These are phyloP conservation scores for Cisticola juncidis DNA, from an alignment of 2,113 vertebrate species.

Conservation along the genomic window DNA sequence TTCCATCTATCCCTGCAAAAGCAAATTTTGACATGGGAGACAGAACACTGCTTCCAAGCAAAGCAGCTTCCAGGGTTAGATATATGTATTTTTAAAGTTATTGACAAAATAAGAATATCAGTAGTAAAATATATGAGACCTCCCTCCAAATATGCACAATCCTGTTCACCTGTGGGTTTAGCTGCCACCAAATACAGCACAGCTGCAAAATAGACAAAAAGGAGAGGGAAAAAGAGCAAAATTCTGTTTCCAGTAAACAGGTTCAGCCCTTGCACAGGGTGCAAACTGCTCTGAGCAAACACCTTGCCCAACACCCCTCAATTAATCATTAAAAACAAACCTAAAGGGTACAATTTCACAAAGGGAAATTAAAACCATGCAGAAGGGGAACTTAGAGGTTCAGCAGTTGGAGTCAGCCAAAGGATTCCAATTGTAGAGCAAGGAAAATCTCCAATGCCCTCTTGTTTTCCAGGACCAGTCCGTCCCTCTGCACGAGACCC, in stretches of 20 bases:
- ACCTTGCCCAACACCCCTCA: neutral
- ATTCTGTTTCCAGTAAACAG: neutral
- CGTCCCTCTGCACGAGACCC: neutral
- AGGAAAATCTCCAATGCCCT: neutral
- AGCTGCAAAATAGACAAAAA: neutral
- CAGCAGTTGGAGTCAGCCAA: neutral
- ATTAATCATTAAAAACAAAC: conserved; percentile 15
- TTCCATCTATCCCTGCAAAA: neutral
- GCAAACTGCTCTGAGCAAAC: neutral
- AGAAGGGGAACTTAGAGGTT: neutral
- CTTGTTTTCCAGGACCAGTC: neutral
- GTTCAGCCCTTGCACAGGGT: neutral
- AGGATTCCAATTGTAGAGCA: accelerated
- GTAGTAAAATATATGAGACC: accelerated
- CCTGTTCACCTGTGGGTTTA: accelerated
- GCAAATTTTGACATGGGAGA: neutral
- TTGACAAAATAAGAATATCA: neutral
- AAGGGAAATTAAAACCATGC: neutral
- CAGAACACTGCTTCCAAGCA: neutral
- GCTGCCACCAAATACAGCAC: neutral
- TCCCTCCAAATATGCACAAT: neutral
- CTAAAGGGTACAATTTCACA: neutral
- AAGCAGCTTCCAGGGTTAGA: neutral
- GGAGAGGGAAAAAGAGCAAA: neutral
- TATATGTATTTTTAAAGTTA: neutral